These are phyloP conservation scores for Melanaphis sacchari DNA, from an alignment of 1,140 invertebrate genomes.

Conservation along the genomic window DNA sequence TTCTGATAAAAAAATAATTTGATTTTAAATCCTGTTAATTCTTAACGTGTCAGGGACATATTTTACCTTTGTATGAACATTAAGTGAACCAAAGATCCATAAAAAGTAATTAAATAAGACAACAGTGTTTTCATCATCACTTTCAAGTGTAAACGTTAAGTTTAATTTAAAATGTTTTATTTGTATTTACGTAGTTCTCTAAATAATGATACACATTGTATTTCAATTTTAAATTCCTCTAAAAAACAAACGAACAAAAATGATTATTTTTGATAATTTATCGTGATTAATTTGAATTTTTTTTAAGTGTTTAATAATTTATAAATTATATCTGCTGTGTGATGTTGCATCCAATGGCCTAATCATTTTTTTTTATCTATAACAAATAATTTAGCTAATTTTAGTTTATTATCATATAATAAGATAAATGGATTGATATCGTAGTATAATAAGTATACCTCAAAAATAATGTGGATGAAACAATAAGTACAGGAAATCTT, in stretches of 20 bases:
- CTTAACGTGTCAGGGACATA: background rate
- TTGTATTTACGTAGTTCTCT: background rate
- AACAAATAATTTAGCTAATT: background rate
- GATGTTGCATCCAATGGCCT: too few species aligned
- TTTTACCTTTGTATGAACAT: background rate
- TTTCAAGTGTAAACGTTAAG: background rate
- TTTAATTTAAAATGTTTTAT: conserved; percentile 18
- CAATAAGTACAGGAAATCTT: background rate
- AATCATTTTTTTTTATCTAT: too few species aligned
- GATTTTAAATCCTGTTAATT: background rate
- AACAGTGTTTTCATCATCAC: background rate
- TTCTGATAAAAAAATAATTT: background rate
- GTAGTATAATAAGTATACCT: background rate
- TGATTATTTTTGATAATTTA: background rate
- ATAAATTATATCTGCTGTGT: too few species aligned
- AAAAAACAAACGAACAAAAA: background rate
- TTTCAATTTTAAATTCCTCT: background rate
- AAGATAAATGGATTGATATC: too few species aligned
- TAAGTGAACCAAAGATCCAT: conserved; percentile 12
- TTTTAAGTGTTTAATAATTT: background rate
- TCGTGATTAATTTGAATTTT: background rate
- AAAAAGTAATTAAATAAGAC: conserved; percentile 3
- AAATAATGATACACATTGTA: background rate
- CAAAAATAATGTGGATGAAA: background rate
- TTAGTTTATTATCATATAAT: background rate